phyloP scores from a whole-genome alignment of 2,888 invertebrate genomes.

The Eledona agricola region DNA sequence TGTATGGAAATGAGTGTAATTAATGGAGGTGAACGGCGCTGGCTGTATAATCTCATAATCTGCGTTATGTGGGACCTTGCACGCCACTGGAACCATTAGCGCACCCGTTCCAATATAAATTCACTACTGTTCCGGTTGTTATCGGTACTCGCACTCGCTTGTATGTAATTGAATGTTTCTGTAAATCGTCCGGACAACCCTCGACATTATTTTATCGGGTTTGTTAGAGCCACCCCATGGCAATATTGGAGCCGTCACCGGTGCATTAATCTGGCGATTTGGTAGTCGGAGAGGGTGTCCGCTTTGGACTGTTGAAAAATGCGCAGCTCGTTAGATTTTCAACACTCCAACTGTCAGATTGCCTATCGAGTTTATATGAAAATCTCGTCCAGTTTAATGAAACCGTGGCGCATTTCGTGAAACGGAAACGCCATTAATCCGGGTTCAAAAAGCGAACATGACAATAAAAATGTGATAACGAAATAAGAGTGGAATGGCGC shows the following conservation, averaged over 20 bases:
- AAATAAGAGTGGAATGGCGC: conserved; percentile 19
- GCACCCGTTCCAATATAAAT: conserved; percentile 52
- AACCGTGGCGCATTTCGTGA: conserved; percentile 32
- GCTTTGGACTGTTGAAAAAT: too few species aligned
- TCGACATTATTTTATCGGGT: conserved; percentile 53
- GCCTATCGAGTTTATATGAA: conserved; percentile 36
- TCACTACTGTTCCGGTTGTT: conserved; percentile 57
- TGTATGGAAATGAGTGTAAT: too few species aligned
- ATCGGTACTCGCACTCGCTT: conserved; percentile 52
- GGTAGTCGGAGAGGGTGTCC: too few species aligned
- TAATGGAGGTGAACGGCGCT: conserved; percentile 3
- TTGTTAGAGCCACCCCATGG: conserved; percentile 47
- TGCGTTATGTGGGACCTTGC: conserved; percentile 2
- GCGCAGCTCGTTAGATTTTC: too few species aligned
- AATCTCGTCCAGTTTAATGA: conserved; percentile 31
- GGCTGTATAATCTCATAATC: conserved; percentile 3
- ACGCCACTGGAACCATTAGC: conserved; percentile 23
- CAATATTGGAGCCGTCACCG: conserved; percentile 58
- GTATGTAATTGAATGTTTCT: conserved; percentile 55
- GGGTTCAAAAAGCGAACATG: conserved; percentile 3
- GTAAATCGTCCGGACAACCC: conserved; percentile 51
- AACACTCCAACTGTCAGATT: conserved; percentile 34
- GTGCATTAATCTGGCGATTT: conserved; percentile 41
- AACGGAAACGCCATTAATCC: conserved; percentile 34
- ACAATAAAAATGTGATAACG: conserved; percentile 14